Evolutionary conservation across 2,797 vertebrate genomes (phyloP), one percentile per base, ranked within the genome.

Genomic region (Knipowitschia caucasica): DNA sequence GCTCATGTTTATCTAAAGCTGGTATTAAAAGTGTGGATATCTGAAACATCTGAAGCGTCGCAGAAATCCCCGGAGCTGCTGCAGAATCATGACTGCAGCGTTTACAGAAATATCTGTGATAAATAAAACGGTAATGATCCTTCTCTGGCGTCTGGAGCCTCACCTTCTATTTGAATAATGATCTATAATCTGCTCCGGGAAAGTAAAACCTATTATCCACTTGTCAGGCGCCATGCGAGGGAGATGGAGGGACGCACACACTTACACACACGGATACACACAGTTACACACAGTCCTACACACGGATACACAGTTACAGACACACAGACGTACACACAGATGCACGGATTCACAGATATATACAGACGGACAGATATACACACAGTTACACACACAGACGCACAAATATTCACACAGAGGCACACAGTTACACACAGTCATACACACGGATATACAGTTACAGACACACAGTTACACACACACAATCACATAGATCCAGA

Each of bases 101-200:
- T 91, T 90, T 92, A 86, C 87, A 89, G 86, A 91, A 87, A 53
- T 69, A 53, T 59, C 66, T 63, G 59, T 53, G 86, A 80, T 86
- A 89, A 89, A 89, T 89, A 88, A 89, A 89, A 88, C n/a, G 82
- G 82, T 94, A 94, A 94, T 93, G 93, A 95, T 90, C 92, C 92
- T 88, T 92, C 91, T 90, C 89, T 89, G 79, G 76, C 78, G 70
- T 72, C 44, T 68, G 34, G 89, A 86, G 85, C 88, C 86, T 91
- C 92, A 92, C 90, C 91, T 93, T 91, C 90, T 92, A 92, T 94
- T 93, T 94, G 91, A 95, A 94, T 98, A 95, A 95, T 96, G 94
- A 95, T 94, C 94, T 94, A 94, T 93, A 91, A 92, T 95, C 91
- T 91, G 92, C 93, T 92, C 91, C 90, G 89, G 92, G 94, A 92